Percentiles rank a stretch among this genome's conserved stretches.
These are phyloP conservation scores for Actinemys pallida DNA, from an alignment of 2,113 vertebrate genomes.

Conservation along the genomic window DNA sequence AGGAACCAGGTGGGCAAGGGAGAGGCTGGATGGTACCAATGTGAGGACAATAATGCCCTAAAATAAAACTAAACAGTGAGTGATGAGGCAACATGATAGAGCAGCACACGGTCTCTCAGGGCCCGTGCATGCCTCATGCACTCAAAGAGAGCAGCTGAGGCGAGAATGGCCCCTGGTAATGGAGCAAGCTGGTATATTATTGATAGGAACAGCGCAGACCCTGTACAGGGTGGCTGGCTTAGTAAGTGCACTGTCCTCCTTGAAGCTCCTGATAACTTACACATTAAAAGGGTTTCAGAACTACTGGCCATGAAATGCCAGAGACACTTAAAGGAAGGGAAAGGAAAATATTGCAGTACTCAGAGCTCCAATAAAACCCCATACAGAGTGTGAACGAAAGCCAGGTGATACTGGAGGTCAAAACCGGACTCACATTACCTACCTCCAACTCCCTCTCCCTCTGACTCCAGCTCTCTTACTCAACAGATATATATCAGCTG, in stretches of 20 bases:
- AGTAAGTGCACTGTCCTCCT: not conserved
- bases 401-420: not conserved
- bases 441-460: not conserved
- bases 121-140: not conserved
- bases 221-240: not conserved
- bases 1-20: conserved; percentile 72
- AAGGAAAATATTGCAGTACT: not conserved
- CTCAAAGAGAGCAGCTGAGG: not conserved
- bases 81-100: not conserved
- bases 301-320: not conserved
- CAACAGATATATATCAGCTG: not conserved
- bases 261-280: not conserved
- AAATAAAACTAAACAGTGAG: not conserved
- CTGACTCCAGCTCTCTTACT: not conserved
- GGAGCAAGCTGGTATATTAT: not conserved
- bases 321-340: not conserved
- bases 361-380: not conserved
- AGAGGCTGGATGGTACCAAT: conserved; percentile 74
- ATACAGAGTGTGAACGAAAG: not conserved
- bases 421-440: not conserved
- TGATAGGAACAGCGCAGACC: not conserved
- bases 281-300: not conserved
- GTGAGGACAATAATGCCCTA: conserved; percentile 80
- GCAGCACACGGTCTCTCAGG: not conserved
- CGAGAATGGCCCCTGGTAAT: not conserved